Percentiles rank a stretch among this genome's conserved stretches.
phyloP scores from a whole-genome alignment of 2,888 invertebrate genomes.

The Bimastos eiseni region DNA sequence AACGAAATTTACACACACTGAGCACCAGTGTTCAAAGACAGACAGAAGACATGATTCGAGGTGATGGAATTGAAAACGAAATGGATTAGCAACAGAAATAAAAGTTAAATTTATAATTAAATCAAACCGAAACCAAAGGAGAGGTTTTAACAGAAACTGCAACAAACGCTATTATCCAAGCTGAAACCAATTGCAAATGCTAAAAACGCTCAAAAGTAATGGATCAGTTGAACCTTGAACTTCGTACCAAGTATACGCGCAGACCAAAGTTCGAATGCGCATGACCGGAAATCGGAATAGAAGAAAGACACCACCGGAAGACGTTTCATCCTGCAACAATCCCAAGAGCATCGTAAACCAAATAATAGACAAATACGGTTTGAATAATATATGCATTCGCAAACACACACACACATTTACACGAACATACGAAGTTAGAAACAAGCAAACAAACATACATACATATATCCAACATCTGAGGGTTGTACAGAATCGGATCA shows the following conservation, averaged over 20 bases:
- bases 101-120: not conserved
- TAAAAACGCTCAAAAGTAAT: not conserved
- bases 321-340: not conserved
- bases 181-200: too few relatives aligned
- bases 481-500: too few relatives aligned
- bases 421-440: not conserved
- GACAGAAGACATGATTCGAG: too few relatives aligned
- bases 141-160: not conserved
- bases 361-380: too few relatives aligned
- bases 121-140: not conserved
- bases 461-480: too few relatives aligned
- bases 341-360: not conserved
- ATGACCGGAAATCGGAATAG: conserved; percentile 22
- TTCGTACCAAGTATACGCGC: not conserved
- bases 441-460: not conserved
- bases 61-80: too few relatives aligned
- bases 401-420: not conserved
- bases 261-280: not conserved
- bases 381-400: too few relatives aligned
- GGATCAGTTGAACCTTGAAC: not conserved
- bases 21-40: too few relatives aligned
- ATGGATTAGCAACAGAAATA: not conserved
- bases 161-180: not conserved
- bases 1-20: too few relatives aligned
- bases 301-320: not conserved